phyloP scores from a whole-genome alignment of 92 coral and sea anemone species.

The Parazoanthus atlanticus region DNA sequence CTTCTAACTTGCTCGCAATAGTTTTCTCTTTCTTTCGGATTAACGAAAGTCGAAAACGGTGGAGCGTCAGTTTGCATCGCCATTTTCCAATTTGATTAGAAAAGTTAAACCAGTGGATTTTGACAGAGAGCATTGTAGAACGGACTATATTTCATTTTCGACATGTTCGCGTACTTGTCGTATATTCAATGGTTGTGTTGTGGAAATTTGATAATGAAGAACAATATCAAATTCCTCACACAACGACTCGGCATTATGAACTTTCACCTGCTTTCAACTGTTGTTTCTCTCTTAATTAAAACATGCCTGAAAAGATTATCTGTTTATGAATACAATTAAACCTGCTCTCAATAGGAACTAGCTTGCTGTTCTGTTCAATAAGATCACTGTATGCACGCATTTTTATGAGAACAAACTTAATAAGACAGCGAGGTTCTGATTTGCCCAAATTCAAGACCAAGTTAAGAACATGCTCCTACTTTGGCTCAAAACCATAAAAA shows the following conservation, averaged over 20 bases:
- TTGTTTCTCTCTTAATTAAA: conserved; percentile 10
- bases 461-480: too few relatives aligned
- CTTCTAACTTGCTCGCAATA: conserved; percentile 10
- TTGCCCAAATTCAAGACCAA: too few relatives aligned
- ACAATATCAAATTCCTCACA: conserved; percentile 22
- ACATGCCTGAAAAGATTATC: background rate
- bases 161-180: background rate
- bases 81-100: background rate
- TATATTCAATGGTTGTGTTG: background rate
- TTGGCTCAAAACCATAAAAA: too few relatives aligned
- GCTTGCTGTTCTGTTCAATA: too few relatives aligned
- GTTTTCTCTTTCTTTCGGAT: conserved; percentile 15
- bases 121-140: background rate
- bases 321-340: background rate
- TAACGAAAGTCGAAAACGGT: background rate
- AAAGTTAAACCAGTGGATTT: background rate
- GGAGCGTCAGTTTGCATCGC: background rate
- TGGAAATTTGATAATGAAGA: background rate
- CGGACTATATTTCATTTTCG: background rate
- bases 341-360: background rate
- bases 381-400: too few relatives aligned
- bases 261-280: conserved; percentile 24
- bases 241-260: background rate
- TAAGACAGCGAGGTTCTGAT: too few relatives aligned
- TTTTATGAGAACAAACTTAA: too few relatives aligned